A percentile compares a stretch with the other conserved stretches of the same genome.
phyloP scores from a whole-genome alignment of 35 echinoderm and acorn worm species.

The Strongylocentrotus purpuratus region DNA sequence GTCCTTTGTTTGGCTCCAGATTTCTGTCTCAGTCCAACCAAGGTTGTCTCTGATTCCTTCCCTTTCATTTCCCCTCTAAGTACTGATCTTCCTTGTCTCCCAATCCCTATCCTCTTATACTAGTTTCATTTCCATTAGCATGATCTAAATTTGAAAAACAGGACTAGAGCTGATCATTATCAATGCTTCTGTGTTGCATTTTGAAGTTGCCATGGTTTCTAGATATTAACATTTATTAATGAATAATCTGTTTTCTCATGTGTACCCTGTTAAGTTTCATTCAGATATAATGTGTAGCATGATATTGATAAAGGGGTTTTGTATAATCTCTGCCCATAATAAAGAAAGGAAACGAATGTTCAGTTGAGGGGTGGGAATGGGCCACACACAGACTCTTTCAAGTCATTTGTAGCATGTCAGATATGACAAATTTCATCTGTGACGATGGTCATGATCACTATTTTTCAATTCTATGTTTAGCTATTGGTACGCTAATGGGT shows the following conservation, averaged over 20 bases:
- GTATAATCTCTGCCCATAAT: no score
- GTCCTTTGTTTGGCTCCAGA: neutral
- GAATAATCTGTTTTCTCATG: neutral
- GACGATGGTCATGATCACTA: no score
- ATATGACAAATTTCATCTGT: no score
- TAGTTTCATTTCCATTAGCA: neutral
- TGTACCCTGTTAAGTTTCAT: neutral
- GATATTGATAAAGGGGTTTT: no score
- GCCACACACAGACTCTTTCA: no score
- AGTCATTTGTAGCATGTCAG: no score
- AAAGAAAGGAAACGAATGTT: no score
- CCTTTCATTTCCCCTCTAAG: neutral
- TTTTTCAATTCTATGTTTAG: no score
- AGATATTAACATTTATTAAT: neutral
- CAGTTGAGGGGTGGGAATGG: no score
- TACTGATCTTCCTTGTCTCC: neutral
- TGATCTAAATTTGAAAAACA: neutral
- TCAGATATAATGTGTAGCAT: no score
- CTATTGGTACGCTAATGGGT: no score
- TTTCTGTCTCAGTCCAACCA: neutral
- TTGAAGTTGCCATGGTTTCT: neutral
- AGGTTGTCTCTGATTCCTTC: neutral
- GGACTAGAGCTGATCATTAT: neutral
- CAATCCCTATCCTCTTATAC: neutral
- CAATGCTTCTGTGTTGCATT: neutral